Percentiles rank a stretch among this genome's conserved stretches.
phyloP scores from a whole-genome alignment of 1,140 invertebrate species.

The Probaryconus sp. region DNA sequence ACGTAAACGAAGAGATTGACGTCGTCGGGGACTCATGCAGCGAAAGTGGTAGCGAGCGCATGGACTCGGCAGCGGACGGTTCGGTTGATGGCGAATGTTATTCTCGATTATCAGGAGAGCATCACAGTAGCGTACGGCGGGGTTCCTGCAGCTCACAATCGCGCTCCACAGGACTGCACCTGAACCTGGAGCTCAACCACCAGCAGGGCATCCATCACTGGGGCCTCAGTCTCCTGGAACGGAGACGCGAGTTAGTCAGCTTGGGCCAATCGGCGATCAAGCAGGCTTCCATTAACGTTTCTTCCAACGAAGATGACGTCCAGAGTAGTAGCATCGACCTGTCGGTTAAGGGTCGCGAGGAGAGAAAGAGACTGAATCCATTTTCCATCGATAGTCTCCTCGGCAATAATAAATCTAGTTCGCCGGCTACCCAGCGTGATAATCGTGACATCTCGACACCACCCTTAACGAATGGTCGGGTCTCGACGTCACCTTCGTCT shows the following conservation, averaged over 20 bases:
- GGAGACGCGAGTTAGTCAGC: conserved; percentile 71
- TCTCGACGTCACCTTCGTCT: conserved; percentile 73
- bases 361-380: conserved; percentile 84
- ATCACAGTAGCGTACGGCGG: conserved; percentile 48
- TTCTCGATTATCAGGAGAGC: conserved; percentile 57
- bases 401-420: conserved; percentile 82
- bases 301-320: conserved; percentile 75
- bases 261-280: conserved; percentile 68
- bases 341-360: conserved; percentile 78
- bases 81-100: conserved; percentile 79
- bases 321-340: conserved; percentile 76
- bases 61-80: conserved; percentile 82
- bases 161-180: conserved; percentile 55
- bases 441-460: conserved; percentile 66
- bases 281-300: conserved; percentile 59
- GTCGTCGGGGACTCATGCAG: conserved; percentile 83
- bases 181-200: conserved; percentile 72
- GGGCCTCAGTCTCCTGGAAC: conserved; percentile 73
- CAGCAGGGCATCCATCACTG: conserved; percentile 76
- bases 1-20: conserved; percentile 86
- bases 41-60: conserved; percentile 81
- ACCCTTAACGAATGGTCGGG: conserved; percentile 67
- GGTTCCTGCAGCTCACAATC: conserved; percentile 38
- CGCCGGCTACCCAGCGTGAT: conserved; percentile 58
- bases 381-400: conserved; percentile 91